Base-by-base conservation (phyloP, 92 coral and sea anemone species). In the Scolanthus callimorphus region DNA sequence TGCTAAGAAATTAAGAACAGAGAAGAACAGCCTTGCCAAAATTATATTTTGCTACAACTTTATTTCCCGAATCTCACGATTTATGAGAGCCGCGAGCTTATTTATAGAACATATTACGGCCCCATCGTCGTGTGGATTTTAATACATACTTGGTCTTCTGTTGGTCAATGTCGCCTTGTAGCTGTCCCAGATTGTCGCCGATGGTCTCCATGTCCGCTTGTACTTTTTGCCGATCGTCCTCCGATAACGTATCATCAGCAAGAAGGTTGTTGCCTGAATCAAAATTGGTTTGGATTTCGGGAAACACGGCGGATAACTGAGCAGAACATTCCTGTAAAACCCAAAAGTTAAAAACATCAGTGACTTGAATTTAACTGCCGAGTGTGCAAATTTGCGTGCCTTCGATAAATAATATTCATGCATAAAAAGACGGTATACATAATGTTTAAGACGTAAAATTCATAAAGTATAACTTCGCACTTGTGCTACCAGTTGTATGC, bases 161-260 rank as follows among this genome's bases (percentile, higher is more conserved):
- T 20, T 37, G 31, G 28, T 66, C 55, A 0, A 66, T 27, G 1
- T 66, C 55, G 20, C 20, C 43, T 24, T 66, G 73, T 41, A 66
- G 54, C 26, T 48, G n/a, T 66, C 62, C 27, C 24, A 66, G 47
- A 24, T 66, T 66, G 73, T 52, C 39, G 3, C 62, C 50, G 22
- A 66, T 66, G 51, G 38, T 59, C 20, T 66, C 62, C 11, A 59
- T 50, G 48, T 66, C 73, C 31, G 12, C 20, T 25, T 66, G 73
- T 13, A 66, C 62, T 3, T 27, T 30, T 29, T 66, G 41, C 28
- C 54, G 51, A 3, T 66, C 73, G 9, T 52, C 37, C 8, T 66
- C 49, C 6, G 19, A 25, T 26, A 66, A 53, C 17, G 54, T 9
- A 19, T 66, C 73, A 19, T 66, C 53, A 38, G 73, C 63, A 1